Conservation (phyloP, 2,888 invertebrate genomes). For the Monochamus alternatus region DNA sequence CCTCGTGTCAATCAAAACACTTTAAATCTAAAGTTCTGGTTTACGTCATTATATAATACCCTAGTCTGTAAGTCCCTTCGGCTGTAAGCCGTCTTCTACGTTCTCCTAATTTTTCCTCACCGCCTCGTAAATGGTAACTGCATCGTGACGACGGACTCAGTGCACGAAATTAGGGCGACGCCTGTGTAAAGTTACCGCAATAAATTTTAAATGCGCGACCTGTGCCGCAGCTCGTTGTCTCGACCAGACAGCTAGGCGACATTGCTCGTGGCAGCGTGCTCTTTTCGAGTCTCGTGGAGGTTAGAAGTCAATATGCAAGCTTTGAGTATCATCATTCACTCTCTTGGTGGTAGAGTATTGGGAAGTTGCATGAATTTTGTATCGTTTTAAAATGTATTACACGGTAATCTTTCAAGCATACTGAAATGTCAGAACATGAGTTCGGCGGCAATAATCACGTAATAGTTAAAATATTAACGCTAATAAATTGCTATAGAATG, state of each 20-base stretch:
- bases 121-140: background rate
- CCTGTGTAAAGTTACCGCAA: slow-evolving; percentile 16
- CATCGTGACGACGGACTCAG: slow-evolving; percentile 16
- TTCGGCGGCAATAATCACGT: no score
- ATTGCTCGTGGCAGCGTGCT: slow-evolving; percentile 26
- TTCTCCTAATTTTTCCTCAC: background rate
- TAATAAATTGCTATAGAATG: no score
- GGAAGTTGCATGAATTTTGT: no score
- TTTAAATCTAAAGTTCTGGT: background rate
- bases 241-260: slow-evolving; percentile 33
- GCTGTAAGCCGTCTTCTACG: no score
- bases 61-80: no score
- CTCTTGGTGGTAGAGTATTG: no score
- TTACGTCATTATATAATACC: background rate
- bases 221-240: background rate
- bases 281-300: background rate
- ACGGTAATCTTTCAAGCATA: no score
- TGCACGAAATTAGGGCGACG: slow-evolving; percentile 14
- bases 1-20: no score
- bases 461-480: no score
- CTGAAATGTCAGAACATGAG: no score
- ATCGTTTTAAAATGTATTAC: no score
- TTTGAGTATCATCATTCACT: no score
- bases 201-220: background rate
- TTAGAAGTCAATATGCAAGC: slow-evolving; percentile 1